Evolutionary conservation across 2,113 vertebrate species (phyloP), one percentile per base, ranked within the genome.

Genomic region (Ochotona princeps): DNA sequence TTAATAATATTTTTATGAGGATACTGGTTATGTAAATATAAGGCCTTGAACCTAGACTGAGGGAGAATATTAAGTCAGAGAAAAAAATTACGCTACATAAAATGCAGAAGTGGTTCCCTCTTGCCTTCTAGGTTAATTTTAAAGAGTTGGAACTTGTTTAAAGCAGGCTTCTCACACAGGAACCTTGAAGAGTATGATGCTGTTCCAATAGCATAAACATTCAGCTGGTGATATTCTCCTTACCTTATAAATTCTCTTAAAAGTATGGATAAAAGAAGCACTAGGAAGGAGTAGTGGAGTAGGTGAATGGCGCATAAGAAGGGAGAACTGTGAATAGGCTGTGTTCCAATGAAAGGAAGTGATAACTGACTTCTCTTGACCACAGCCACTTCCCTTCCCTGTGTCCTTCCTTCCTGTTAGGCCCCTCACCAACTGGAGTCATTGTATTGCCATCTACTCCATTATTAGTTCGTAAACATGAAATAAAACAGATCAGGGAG

Each of bases 81-180:
- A 82, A 66, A 66, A 67, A 25, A 28, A 5, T 75, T 91, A 70
- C 54, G 67, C 25, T 73, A 44, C 30, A 25, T 79, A 9, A 44
- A 79, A 35, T 70, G 11, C 18, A 21, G 74, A 92, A 57, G 18
- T 0, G 12, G 2, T 35, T 90, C n/a, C 35, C 69, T 93, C 49
- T 93, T 86, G 35, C 69, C 72, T 92, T 83, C 44, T 81, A 69
- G 67, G 49, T 80, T 74, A 83, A 78, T 95, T 82, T 82, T 60
- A n/a, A 83, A 61, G 51, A 74, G 18, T 26, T 30, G 7, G 25
- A 20, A n/a, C 66, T 88, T 28, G 1, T 57, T 88, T 30, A 90
- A 86, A 7, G 2, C 49, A 86, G 8, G 1, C 49, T 92, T 87
- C 69, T 72, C 69, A 85, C 21, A 8, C 12, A 60, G 28, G 20